phyloP scores from a whole-genome alignment of 2,888 invertebrate genomes.

The Thysanoteuthis rhombus region DNA sequence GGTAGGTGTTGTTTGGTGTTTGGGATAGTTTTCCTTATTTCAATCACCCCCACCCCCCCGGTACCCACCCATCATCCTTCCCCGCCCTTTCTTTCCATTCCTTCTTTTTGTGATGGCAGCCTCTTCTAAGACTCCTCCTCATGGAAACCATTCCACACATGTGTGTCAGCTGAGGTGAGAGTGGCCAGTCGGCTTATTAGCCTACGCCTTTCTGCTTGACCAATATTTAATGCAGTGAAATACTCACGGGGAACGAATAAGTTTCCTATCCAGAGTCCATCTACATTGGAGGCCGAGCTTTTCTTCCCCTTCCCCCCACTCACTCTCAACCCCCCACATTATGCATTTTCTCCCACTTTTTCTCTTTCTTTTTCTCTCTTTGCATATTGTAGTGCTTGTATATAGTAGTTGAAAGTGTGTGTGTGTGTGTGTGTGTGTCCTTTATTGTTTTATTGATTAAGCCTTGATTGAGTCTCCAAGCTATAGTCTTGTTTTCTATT shows the following conservation, averaged over 20 bases:
- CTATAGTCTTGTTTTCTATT: not conserved
- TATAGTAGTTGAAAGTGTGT: not conserved
- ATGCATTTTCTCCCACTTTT: not conserved
- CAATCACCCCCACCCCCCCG: not conserved
- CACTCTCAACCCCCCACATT: not conserved
- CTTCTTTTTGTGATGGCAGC: not conserved
- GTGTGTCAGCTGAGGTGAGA: not conserved
- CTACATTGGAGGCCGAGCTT: not conserved
- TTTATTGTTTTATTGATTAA: not conserved
- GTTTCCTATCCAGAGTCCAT: not conserved
- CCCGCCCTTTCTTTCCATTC: not conserved
- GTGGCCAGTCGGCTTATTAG: conserved; percentile 12
- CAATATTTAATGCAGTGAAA: conserved; percentile 12
- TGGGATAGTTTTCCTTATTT: not conserved
- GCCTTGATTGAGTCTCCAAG: not conserved
- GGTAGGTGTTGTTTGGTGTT: not conserved
- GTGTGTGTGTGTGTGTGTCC: not conserved
- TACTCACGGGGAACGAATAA: not conserved
- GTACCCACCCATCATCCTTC: not conserved
- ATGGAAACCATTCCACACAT: not conserved
- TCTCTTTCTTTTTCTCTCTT: not conserved
- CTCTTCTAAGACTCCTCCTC: not conserved
- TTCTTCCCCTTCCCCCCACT: not conserved
- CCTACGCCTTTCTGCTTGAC: conserved; percentile 12
- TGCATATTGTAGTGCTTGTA: not conserved